Evolutionary conservation across 2,113 vertebrate genomes (phyloP).

Genomic region (Petrocephalus zakoni): DNA sequence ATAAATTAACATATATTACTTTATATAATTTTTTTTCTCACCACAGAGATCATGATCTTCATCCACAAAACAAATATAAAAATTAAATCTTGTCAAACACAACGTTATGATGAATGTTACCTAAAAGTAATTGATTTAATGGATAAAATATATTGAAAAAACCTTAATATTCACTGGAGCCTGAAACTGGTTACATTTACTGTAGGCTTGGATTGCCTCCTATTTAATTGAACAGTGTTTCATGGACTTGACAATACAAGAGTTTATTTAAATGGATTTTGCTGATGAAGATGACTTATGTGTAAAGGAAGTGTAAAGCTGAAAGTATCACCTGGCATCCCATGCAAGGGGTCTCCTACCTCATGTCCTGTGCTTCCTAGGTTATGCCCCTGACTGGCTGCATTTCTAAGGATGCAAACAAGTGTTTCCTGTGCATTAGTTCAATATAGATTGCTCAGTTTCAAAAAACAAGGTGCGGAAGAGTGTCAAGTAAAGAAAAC

Average conservation of each 20-base stretch:
- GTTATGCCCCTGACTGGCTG: neutral
- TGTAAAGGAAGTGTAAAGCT: constrained; percentile 25
- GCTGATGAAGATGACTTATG: constrained; percentile 19
- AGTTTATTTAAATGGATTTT: neutral
- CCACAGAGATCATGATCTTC: neutral
- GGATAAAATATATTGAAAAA: neutral
- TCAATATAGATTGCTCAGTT: neutral
- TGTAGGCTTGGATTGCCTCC: neutral
- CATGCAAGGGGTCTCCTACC: neutral
- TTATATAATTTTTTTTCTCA: neutral
- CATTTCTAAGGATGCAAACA: neutral
- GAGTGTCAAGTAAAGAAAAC: neutral
- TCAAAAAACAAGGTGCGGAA: neutral
- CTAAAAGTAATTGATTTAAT: neutral
- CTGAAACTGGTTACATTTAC: constrained; percentile 6
- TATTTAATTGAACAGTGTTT: constrained; percentile 3
- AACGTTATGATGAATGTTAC: neutral
- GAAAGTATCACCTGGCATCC: constrained; percentile 11
- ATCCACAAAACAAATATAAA: neutral
- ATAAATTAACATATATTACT: neutral
- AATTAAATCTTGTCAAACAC: neutral
- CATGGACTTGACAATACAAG: neutral
- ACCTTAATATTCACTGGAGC: neutral
- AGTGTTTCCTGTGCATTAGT: neutral
- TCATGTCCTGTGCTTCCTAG: neutral